These are phyloP conservation scores for Pararge aegeria DNA, from an alignment of 1,140 invertebrate species.

Conservation along the genomic window DNA sequence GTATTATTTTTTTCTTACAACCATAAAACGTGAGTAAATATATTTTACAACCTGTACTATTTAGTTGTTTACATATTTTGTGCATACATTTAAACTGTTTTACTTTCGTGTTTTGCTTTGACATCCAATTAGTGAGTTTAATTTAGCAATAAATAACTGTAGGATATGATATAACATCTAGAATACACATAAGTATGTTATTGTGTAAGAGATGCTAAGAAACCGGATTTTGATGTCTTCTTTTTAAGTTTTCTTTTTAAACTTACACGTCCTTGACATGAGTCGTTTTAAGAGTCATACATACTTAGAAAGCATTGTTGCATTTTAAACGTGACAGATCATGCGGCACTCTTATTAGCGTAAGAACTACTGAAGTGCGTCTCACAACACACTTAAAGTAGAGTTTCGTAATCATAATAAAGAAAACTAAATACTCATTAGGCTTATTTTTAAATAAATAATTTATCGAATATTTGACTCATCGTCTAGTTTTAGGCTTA, in stretches of 20 bases:
- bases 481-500: too few relatives aligned
- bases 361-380: too few relatives aligned
- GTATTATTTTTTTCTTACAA: conserved; percentile 9
- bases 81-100: neutral
- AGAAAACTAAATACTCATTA: too few relatives aligned
- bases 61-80: conserved; percentile 12
- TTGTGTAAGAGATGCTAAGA: neutral
- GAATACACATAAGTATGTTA: neutral
- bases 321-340: conserved; percentile 17
- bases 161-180: neutral
- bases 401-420: too few relatives aligned
- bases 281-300: neutral
- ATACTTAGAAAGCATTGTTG: conserved; percentile 10
- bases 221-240: neutral
- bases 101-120: neutral
- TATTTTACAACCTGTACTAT: neutral
- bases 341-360: neutral
- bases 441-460: too few relatives aligned
- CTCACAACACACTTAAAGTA: too few relatives aligned
- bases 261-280: neutral
- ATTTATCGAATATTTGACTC: too few relatives aligned
- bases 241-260: neutral
- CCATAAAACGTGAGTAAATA: conserved; percentile 15
- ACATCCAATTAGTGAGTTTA: neutral
- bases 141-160: neutral